Conservation (phyloP, 1,140 invertebrate species). For the Panagrolaimus sp. region DNA sequence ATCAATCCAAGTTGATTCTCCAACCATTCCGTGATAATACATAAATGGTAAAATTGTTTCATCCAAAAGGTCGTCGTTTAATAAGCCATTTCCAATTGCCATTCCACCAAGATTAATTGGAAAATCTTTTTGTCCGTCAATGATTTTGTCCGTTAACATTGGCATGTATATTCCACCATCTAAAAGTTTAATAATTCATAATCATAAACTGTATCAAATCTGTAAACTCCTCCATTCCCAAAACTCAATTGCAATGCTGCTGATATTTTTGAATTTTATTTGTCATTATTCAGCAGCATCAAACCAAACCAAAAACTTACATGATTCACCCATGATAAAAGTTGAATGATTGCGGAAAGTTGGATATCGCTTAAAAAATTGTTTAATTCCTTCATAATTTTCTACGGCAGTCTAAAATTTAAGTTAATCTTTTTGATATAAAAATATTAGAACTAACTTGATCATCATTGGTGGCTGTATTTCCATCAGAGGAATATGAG, state of each 20-base stretch:
- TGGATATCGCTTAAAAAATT: constrained; percentile 64
- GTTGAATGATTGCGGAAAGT: constrained; percentile 61
- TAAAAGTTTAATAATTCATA: too few relatives aligned
- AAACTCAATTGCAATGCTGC: too few relatives aligned
- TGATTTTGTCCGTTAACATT: constrained; percentile 27
- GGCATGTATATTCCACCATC: constrained; percentile 66
- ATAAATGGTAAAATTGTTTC: constrained; percentile 32
- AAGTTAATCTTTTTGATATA: too few relatives aligned
- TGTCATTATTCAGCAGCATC: too few relatives aligned
- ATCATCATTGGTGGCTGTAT: constrained; percentile 64
- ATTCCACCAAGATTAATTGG: constrained; percentile 42
- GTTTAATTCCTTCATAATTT: constrained; percentile 63
- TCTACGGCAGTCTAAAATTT: constrained; percentile 59
- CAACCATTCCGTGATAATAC: constrained; percentile 40
- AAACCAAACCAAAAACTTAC: too few relatives aligned
- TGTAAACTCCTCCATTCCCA: too few relatives aligned
- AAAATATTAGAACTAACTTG: constrained; percentile 44
- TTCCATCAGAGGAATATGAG: constrained; percentile 63
- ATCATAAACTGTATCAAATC: too few relatives aligned
- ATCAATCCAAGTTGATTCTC: constrained; percentile 20
- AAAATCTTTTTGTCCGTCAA: constrained; percentile 26
- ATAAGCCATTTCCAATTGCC: constrained; percentile 42
- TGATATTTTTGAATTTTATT: too few relatives aligned
- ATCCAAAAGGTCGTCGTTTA: constrained; percentile 30
- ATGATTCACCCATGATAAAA: constrained; percentile 62